Evolutionary conservation across 2,113 vertebrate species (phyloP).

Genomic region (Chrysemys picta): DNA sequence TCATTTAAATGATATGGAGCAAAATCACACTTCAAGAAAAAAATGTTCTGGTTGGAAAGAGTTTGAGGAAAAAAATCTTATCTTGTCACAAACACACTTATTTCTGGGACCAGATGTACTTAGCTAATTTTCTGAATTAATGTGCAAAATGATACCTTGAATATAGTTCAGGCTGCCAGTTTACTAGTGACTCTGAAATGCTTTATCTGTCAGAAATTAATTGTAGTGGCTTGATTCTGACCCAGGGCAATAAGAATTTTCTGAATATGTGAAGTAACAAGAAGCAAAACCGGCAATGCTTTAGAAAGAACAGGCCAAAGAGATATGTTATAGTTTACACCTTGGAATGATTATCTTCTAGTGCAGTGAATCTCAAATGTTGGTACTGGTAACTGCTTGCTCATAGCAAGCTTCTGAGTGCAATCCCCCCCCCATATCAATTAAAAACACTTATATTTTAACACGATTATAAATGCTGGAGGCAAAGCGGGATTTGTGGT

Average conservation of each 20-base stretch:
- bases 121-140: neutral
- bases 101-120: constrained; percentile 19
- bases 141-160: neutral
- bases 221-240: fast-evolving
- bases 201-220: neutral
- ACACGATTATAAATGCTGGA: too few relatives aligned
- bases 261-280: neutral
- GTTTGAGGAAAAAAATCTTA: neutral
- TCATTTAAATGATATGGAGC: neutral
- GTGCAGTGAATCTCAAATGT: too few relatives aligned
- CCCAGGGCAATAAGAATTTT: neutral
- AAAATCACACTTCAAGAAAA: neutral
- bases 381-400: too few relatives aligned
- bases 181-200: neutral
- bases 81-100: neutral
- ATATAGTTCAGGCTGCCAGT: neutral
- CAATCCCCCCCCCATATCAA: too few relatives aligned
- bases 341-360: neutral
- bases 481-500: too few relatives aligned
- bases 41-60: neutral
- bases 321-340: neutral
- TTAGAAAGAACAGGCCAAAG: neutral
- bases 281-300: neutral
- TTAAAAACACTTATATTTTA: too few relatives aligned
- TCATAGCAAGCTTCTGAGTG: too few relatives aligned